Base-by-base conservation (phyloP, 1,140 invertebrate genomes). In the Lepidurus couesii region DNA sequence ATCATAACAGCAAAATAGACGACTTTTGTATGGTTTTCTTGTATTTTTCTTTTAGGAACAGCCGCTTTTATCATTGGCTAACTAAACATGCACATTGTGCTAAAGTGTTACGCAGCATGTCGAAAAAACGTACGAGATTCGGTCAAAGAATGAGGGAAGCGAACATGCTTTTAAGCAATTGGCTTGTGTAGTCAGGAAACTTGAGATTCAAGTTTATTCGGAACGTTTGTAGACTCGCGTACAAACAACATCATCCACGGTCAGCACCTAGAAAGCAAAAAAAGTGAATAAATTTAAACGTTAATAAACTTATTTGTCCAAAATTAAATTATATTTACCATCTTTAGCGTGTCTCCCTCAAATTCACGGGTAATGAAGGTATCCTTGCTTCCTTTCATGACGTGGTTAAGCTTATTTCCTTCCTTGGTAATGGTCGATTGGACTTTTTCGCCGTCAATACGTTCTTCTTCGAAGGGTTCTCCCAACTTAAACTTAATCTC, bases 261-360 rank as follows among this genome's bases (percentile, higher is more conserved):
- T 79, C 53, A 79, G 43, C 13, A 73, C 43, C 80, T 76, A 65
- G 34, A 75, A 76, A 42, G 13, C 21, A 34, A 42, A 43, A 42
- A 78, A 7, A 75, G 45, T 34, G 0, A 16, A 42, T 34, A 43
- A 42, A 43, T 75, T 44, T 34, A 75, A 9, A 3, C 6, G 26
- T 44, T 21, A 26, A 43, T 42, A 11, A 77, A 47, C 6, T 24
- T 45, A 26, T 53, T 26, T 45, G 13, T 24, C 45, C 21, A 21
- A 11, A 42, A 42, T 4, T 16, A 2, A 8, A 34, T 42, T 76
- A 0, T 24, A 81, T 81, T 84, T 80, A 85, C 84, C 84, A 91
- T 91, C 83, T 90, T 92, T 85, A 93, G 86, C 85, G 92, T 90
- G 81, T 90, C 89, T 73, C 90, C 89, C 45, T 87, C 87, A 81